Percentiles rank a stretch among this genome's conserved stretches.
phyloP scores from a whole-genome alignment of 2,113 vertebrate genomes.

The Caranx ignobilis region DNA sequence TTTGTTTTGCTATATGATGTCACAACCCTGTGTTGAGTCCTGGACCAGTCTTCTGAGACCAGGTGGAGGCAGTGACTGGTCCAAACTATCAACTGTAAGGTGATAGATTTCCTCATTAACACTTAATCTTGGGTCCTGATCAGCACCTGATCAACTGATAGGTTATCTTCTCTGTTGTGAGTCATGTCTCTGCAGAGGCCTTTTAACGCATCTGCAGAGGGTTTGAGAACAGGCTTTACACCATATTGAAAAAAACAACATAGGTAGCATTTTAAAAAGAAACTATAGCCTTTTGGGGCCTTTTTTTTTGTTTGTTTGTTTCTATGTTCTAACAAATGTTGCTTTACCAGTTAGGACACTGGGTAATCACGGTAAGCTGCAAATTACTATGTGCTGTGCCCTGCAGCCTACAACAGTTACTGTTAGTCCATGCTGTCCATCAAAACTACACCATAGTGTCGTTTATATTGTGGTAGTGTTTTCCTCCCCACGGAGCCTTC shows the following conservation, averaged over 20 bases:
- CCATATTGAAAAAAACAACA: neutral
- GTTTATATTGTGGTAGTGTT: neutral
- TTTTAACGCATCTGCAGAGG: neutral
- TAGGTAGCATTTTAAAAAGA: conserved; percentile 1
- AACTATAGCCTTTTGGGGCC: neutral
- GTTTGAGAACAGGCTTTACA: neutral
- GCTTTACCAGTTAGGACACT: neutral
- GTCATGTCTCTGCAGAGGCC: neutral
- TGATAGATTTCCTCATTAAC: neutral
- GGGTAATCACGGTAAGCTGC: conserved; percentile 40
- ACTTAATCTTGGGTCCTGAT: neutral
- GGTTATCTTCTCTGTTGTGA: neutral
- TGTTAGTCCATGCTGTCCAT: neutral
- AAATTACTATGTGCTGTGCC: conserved; percentile 32
- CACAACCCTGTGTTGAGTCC: neutral
- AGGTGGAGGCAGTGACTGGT: conserved; percentile 5
- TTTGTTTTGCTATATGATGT: neutral
- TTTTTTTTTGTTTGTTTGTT: conserved; percentile 7
- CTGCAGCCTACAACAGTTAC: neutral
- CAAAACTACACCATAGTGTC: neutral
- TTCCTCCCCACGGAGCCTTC: neutral
- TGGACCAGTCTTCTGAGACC: neutral
- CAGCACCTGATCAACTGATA: neutral
- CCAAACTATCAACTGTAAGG: neutral
- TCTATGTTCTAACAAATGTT: conserved; percentile 21